Evolutionary conservation across 1,140 invertebrate genomes (phyloP).

Genomic region (Akabosia matsudoensis): DNA sequence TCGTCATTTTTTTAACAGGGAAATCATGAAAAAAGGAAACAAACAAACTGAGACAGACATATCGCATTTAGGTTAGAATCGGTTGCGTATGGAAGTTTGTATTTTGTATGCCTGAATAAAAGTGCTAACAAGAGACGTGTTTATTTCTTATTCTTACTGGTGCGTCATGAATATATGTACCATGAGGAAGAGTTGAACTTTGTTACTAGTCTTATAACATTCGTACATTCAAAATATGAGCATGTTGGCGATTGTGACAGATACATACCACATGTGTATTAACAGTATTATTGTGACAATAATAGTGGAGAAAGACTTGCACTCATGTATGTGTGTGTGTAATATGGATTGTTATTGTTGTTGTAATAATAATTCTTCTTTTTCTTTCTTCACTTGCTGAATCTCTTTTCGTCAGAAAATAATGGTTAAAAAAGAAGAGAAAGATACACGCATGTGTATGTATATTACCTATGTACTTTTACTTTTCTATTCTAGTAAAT

Average conservation of each 20-base stretch:
- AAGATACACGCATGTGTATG: conserved; percentile 7
- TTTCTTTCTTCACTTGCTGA: conserved; percentile 6
- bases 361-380: conserved; percentile 2
- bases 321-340: background rate
- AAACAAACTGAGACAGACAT: background rate
- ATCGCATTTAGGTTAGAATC: background rate
- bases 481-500: conserved; percentile 13
- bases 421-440: background rate
- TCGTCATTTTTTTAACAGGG: background rate
- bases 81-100: background rate
- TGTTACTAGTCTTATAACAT: background rate
- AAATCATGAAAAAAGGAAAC: conserved; percentile 4
- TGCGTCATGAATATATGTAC: background rate
- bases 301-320: background rate
- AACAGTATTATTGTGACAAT: background rate
- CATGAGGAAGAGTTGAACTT: background rate
- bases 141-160: background rate
- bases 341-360: conserved; percentile 20
- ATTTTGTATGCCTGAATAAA: background rate
- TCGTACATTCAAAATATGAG: too few species aligned
- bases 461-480: background rate
- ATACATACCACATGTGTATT: background rate
- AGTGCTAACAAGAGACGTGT: background rate
- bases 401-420: conserved; percentile 13
- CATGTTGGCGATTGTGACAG: too few species aligned